Evolutionary conservation across 2,888 invertebrate genomes (phyloP).

Genomic region (Lasioglossum figueresi): DNA sequence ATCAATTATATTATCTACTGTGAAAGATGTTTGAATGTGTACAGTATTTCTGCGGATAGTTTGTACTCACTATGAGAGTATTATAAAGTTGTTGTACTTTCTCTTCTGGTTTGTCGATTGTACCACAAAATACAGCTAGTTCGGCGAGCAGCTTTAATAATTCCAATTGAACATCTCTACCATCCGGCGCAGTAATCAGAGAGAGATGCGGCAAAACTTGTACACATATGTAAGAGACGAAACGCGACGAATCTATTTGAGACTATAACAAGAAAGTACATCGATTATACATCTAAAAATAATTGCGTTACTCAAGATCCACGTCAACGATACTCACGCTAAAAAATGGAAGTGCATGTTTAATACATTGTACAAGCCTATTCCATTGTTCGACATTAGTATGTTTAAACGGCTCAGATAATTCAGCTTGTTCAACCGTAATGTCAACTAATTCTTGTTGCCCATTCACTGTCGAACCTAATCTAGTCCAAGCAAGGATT

Average conservation of each 20-base stretch:
- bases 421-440: slow-evolving; percentile 93
- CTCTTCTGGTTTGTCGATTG: slow-evolving; percentile 89
- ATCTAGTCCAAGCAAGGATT: slow-evolving; percentile 91
- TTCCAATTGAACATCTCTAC: slow-evolving; percentile 89
- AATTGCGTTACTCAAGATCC: not conserved
- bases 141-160: slow-evolving; percentile 95
- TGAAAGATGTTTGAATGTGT: not conserved
- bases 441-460: slow-evolving; percentile 95
- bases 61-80: slow-evolving; percentile 89
- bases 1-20: not conserved
- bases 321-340: slow-evolving; percentile 88
- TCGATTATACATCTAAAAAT: not conserved
- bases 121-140: slow-evolving; percentile 91
- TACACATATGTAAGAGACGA: slow-evolving; percentile 93
- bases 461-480: slow-evolving; percentile 92
- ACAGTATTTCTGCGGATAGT: slow-evolving; percentile 2
- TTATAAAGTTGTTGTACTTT: slow-evolving; percentile 92
- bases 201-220: slow-evolving; percentile 92
- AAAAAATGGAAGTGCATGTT: slow-evolving; percentile 93
- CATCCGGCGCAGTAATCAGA: slow-evolving; percentile 87
- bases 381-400: slow-evolving; percentile 88
- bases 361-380: slow-evolving; percentile 93
- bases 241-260: slow-evolving; percentile 93
- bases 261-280: slow-evolving; percentile 85
- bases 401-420: slow-evolving; percentile 89